Conservation (phyloP, 1,140 invertebrate species). For the Platyscapa corneri region DNA sequence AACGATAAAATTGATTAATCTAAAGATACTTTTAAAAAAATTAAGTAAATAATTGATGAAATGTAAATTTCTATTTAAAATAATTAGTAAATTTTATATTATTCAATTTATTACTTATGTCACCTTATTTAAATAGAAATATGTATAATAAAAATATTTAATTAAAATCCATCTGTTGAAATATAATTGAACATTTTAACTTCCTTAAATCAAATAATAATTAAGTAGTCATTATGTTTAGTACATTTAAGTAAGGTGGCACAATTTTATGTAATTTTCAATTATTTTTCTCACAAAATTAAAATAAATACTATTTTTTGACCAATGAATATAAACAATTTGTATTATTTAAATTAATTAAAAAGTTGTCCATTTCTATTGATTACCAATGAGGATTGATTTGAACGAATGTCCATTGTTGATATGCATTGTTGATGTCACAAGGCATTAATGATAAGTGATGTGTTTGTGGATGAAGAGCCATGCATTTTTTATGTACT, state of each 20-base stretch:
- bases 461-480: conserved; percentile 87
- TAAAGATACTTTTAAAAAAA: not conserved
- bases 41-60: not conserved
- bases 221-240: not conserved
- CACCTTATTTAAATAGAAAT: not conserved
- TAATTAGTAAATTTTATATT: not conserved
- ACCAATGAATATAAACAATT: not conserved
- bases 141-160: not conserved
- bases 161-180: not conserved
- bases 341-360: not conserved
- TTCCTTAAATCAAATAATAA: no score
- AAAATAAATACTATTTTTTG: not conserved
- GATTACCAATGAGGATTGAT: conserved; percentile 82
- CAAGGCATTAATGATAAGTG: conserved; percentile 86
- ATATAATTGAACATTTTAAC: no score
- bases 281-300: no score
- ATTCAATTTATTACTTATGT: not conserved
- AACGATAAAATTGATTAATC: not conserved
- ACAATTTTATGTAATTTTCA: not conserved
- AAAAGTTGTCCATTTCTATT: not conserved
- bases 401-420: conserved; percentile 90
- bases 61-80: not conserved
- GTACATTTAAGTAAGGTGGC: not conserved
- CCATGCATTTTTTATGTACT: conserved; percentile 88
- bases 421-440: conserved; percentile 89